phyloP scores from a whole-genome alignment of 2,888 invertebrate species.

The Hemaris fuciformis region DNA sequence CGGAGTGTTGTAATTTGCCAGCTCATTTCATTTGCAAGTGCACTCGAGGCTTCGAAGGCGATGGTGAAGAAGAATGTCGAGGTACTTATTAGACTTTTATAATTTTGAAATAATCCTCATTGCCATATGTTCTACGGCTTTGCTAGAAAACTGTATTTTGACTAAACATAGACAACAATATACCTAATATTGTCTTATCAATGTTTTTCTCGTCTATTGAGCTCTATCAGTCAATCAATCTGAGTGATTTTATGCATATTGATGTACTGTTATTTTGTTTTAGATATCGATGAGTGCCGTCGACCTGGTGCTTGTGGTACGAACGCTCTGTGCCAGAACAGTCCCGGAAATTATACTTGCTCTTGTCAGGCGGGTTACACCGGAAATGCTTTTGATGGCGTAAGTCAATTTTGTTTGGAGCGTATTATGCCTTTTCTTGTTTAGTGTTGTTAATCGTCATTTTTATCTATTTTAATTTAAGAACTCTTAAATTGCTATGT shows the following conservation, averaged over 20 bases:
- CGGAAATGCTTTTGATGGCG: constrained; percentile 87
- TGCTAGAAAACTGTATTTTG: too few species aligned
- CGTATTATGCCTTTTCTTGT: background rate
- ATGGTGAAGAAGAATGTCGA: constrained; percentile 93
- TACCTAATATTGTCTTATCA: too few species aligned
- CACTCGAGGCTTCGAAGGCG: constrained; percentile 93
- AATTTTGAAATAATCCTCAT: too few species aligned
- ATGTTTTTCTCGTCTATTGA: too few species aligned
- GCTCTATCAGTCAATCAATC: too few species aligned
- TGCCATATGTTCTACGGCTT: too few species aligned
- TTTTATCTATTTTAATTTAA: too few species aligned
- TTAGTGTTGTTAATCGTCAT: too few species aligned
- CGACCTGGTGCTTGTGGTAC: constrained; percentile 90
- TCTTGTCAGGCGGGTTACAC: constrained; percentile 90
- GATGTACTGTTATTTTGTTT: constrained; percentile 29
- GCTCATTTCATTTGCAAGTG: constrained; percentile 97
- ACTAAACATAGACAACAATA: too few species aligned
- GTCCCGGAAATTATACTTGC: constrained; percentile 93
- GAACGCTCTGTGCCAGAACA: constrained; percentile 91
- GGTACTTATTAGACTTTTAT: constrained; percentile 71
- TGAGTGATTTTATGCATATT: background rate
- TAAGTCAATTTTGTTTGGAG: constrained; percentile 38
- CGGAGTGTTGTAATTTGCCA: constrained; percentile 96
- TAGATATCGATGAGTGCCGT: constrained; percentile 94
- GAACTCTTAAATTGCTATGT: too few species aligned